Base-by-base conservation (phyloP, 2,888 invertebrate genomes). In the Drosophila emarginata region DNA sequence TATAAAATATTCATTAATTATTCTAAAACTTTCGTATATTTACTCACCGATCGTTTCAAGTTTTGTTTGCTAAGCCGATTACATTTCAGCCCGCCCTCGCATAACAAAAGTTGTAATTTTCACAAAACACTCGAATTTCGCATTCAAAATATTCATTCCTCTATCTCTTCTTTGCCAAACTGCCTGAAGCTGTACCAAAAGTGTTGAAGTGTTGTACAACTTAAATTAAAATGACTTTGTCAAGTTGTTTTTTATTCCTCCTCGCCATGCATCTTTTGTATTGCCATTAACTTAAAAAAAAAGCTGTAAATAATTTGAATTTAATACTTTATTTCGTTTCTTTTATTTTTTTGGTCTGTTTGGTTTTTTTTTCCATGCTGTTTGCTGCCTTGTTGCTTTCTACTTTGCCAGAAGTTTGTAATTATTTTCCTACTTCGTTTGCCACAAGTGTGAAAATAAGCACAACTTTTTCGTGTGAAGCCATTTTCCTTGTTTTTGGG, bases 201-300 rank as follows among this genome's bases (percentile, higher is more conserved):
- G 80, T 85, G 88, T 85, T 85, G 87, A 89, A 89, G 84, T 85
- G 77, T 83, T 81, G 76, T 80, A 77, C 76, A 89, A 88, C 75
- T 89, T 88, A 76, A 87, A 89, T 89, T 87, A 87, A 89, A 89
- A 87, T 77, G 78, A 82, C 81, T 89, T 88, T 76, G 75, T 70
- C 70, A 75, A 87, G 79, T 78, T 76, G 65, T 68, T 68, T 50
- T 52, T 66, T 50, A 14, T 54, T 26, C 28, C 26, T 12, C 40
- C n/a, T 21, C 52, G 40, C 12, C 3, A 40, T 57, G 53, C 12
- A 11, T 18, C 59, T 66, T 76, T 61, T 61, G 56, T 63, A 53
- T 32, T 40, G 37, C 45, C 53, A 57, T 58, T 51, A 50, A 45
- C 45, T 45, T 11, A 45, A 56, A 26, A 26, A 26, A 26, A 26